These are phyloP conservation scores for Cercopithecus diana DNA, from an alignment of 2,797 vertebrate genomes.

Conservation along the genomic window DNA sequence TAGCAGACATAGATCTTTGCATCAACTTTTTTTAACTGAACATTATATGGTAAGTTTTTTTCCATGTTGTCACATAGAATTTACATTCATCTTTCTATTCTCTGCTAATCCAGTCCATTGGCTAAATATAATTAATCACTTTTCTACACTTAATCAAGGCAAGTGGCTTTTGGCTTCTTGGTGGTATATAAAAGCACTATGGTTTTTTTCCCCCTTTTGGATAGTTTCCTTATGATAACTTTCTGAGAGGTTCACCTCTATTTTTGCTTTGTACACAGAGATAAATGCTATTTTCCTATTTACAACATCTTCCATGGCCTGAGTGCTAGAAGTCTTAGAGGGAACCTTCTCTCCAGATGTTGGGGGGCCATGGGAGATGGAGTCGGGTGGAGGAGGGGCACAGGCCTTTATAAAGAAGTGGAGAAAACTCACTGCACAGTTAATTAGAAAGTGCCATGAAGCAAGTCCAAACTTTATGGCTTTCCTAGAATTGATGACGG, in stretches of 20 bases:
- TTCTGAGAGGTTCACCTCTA: not conserved
- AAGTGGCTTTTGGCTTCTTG: not conserved
- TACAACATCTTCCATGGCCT: not conserved
- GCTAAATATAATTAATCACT: not conserved
- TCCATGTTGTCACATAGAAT: not conserved
- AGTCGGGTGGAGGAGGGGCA: not conserved
- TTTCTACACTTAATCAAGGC: not conserved
- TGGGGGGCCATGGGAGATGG: not conserved
- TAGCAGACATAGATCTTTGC: not conserved
- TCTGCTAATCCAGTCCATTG: not conserved
- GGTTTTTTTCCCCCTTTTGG: not conserved
- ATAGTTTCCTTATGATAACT: not conserved
- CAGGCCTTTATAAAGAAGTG: constrained; percentile 65
- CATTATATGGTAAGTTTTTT: not conserved
- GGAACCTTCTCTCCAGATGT: constrained; percentile 9
- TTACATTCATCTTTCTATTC: not conserved
- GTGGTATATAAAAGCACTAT: not conserved
- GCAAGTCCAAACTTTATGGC: constrained; percentile 76
- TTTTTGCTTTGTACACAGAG: not conserved
- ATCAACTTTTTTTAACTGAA: not conserved
- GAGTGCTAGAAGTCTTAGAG: not conserved
- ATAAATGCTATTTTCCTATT: not conserved
- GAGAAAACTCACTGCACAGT: constrained; percentile 70
- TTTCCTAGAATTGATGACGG: constrained; percentile 72
- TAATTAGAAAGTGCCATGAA: constrained; percentile 82